Evolutionary conservation across 2,888 invertebrate genomes (phyloP), one percentile per base, ranked within the genome.

Genomic region (Drosophila prolongata): DNA sequence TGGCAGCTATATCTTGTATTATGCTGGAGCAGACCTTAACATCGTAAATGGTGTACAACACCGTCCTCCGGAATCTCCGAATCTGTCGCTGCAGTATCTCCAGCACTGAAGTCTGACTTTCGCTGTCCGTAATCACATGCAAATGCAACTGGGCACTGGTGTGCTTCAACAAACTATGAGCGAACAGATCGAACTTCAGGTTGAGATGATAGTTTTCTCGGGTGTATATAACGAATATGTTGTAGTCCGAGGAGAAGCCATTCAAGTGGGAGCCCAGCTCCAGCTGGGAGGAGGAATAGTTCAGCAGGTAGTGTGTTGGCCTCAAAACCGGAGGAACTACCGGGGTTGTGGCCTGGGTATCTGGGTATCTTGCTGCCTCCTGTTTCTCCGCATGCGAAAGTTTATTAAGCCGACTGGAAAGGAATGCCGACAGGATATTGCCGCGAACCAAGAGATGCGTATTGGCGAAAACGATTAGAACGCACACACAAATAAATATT

Each of bases 81-180:
- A 91, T 91, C 50, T 93, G 92, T 55, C 91, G 89, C 59, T 90
- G 90, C 19, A 94, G 81, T 38, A 94, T 92, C 40, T 92, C 92
- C 57, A 93, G 91, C 11, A 94, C 95, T 49, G 94, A 93, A 9
- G 88, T 75, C 84, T 93, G 93, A 77, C 95, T 95, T 34, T 93
- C 93, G 24, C 93, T 92, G 84, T 95, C 95, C n/a, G 93, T 94
- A 57, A 95, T 94, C 16, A 95, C 93, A 87, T 95, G 94, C 67
- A 95, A 92, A 55, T 93, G 93, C 69, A 95, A 88, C 64, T 93
- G 92, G 42, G 94, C 93, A 59, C 79, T 90, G 19, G 90, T 87
- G 76, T 91, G 91, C 61, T 91, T 92, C 8, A 92, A 76, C 37
- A 92, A 71, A 64, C 91, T 91, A 57, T 91, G 91, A 13, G 89